These are phyloP conservation scores for Apteryx mantelli DNA, from an alignment of 2,113 vertebrate genomes.

Conservation along the genomic window DNA sequence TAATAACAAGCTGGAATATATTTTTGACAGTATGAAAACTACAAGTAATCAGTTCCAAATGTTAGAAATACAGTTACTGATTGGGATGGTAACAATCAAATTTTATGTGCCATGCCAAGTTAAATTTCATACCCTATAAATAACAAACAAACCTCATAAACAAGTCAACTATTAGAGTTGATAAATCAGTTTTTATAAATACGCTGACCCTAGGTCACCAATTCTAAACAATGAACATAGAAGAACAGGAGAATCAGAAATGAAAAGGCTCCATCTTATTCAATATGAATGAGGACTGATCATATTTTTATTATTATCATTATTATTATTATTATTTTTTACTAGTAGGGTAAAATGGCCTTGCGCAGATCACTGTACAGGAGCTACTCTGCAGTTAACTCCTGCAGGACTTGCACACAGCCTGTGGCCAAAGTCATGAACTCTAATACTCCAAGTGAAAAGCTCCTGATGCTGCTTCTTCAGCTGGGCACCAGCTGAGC, in stretches of 20 bases:
- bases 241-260: background rate
- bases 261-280: background rate
- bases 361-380: background rate
- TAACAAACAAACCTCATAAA: background rate
- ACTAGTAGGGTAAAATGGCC: background rate
- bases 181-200: conserved; percentile 34
- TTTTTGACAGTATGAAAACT: background rate
- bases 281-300: background rate
- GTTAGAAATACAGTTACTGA: conserved; percentile 22
- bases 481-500: background rate
- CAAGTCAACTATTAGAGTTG: background rate
- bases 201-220: background rate
- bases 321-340: background rate
- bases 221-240: background rate
- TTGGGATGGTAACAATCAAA: conserved; percentile 14
- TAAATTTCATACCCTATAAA: conserved; percentile 36
- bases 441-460: background rate
- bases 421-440: background rate
- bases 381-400: background rate
- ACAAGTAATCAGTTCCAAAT: background rate
- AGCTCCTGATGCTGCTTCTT: background rate
- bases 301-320: background rate
- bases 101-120: background rate
- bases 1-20: conserved; percentile 19
- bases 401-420: background rate